These are phyloP conservation scores for Anthophora plumipes DNA, from an alignment of 2,888 invertebrate genomes.

Conservation along the genomic window DNA sequence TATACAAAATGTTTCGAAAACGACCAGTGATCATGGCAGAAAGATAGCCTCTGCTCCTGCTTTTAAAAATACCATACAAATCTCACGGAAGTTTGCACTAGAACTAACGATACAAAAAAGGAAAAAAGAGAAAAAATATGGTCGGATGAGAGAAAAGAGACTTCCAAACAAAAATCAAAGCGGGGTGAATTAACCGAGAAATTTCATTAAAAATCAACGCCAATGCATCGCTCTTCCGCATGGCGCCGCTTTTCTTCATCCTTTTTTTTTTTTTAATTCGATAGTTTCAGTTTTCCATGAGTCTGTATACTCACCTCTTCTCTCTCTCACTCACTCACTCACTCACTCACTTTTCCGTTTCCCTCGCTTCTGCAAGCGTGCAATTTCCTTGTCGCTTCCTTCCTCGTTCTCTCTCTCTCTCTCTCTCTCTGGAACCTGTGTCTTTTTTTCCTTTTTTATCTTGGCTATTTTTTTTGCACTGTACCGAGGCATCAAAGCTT, in stretches of 20 bases:
- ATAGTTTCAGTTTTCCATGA: slow-evolving; percentile 16
- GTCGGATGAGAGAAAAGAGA: not conserved
- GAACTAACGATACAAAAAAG: not conserved
- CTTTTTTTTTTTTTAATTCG: slow-evolving; percentile 2
- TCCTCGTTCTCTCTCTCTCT: not conserved
- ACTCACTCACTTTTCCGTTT: slow-evolving; percentile 1
- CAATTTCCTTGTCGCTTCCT: slow-evolving; percentile 19
- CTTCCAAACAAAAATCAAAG: slow-evolving; percentile 46
- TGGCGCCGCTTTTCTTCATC: not conserved
- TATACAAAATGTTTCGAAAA: not conserved
- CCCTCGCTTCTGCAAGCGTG: not conserved
- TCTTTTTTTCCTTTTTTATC: slow-evolving; percentile 21
- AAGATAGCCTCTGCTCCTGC: slow-evolving; percentile 22
- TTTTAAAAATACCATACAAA: slow-evolving; percentile 33
- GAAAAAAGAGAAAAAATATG: too few species aligned
- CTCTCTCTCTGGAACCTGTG: not conserved
- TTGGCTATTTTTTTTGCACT: slow-evolving; percentile 65
- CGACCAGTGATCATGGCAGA: not conserved
- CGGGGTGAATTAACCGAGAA: slow-evolving; percentile 42
- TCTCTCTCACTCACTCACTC: too few species aligned
- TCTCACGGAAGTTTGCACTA: not conserved
- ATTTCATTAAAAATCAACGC: slow-evolving; percentile 44
- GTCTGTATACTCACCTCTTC: not conserved
- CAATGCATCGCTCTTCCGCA: slow-evolving; percentile 1
- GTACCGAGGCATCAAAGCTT: slow-evolving; percentile 73